Base-by-base conservation (phyloP, 2,113 vertebrate species). In the Gulo gulo region DNA sequence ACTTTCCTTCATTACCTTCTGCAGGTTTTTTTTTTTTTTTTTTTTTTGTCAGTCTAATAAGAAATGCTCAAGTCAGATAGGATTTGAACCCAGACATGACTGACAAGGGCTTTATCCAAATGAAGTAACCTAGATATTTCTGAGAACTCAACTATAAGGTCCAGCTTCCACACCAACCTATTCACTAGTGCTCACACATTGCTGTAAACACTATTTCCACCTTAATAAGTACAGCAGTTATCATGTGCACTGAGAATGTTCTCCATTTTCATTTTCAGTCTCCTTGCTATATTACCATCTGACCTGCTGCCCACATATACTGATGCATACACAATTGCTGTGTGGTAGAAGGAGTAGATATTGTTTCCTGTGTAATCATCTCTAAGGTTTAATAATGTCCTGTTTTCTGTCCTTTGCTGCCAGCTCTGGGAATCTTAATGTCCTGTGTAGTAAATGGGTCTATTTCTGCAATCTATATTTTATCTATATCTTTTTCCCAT, bases 301-400 rank as follows among this genome's bases (percentile, higher is more conserved):
- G 55, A 69, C 14, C 67, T 74, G 20, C n/a, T 76, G 52, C 3
- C 14, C 15, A 18, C 52, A 34, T 29, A 29, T 59, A 52, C 23
- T 57, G 47, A 47, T 69, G 20, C 67, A 21, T 55, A 63, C 42
- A 15, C 31, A 78, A 69, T 69, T 65, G 59, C 45, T 76, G 1
- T 36, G 42, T 63, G 39, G 65, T 82, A 57, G 50, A 61, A 2
- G 50, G 34, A 50, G 59, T 80, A 45, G 74, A 50, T 57, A 39
- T 7, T 88, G 42, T 80, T 90, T 89, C 34, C 55, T 86, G 4
- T 92, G 4, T 59, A 65, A 52, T 94, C 42, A 82, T 65, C 23
- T 63, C 50, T 87, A 89, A 83, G 83, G 86, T 89, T 50, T 65
- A 92, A 95, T 86, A 90, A 94, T 89, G 93, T 36, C 86, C n/a